Percentiles rank a stretch among this genome's conserved stretches.
Conservation (phyloP, 2,113 vertebrate genomes). For the Fukomys damarensis region DNA sequence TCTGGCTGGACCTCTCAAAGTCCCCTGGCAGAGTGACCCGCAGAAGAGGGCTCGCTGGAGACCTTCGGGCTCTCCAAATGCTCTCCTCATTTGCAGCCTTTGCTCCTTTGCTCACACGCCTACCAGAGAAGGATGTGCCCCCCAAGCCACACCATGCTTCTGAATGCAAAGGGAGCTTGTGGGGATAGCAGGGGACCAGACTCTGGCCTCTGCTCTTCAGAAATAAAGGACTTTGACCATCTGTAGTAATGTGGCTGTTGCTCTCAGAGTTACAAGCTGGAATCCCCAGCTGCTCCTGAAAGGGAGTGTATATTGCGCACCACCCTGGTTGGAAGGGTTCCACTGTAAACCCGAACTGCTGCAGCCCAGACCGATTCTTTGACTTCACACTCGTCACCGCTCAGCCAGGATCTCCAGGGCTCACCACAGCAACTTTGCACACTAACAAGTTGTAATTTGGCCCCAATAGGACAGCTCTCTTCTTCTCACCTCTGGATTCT, state of each 20-base stretch:
- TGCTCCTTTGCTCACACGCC: not conserved
- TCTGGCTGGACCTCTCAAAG: not conserved
- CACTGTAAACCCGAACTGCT: not conserved
- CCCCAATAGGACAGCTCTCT: not conserved
- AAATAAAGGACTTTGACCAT: slow-evolving; percentile 53
- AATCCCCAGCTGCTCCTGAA: not conserved
- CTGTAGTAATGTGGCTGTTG: not conserved
- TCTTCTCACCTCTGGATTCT: not conserved
- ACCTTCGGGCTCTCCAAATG: not conserved
- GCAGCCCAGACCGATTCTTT: not conserved
- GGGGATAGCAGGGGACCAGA: not conserved
- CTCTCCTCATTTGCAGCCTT: not conserved
- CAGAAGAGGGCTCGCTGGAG: not conserved
- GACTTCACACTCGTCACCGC: not conserved
- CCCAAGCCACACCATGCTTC: not conserved
- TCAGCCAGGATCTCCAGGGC: not conserved
- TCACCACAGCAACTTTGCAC: not conserved
- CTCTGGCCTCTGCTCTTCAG: not conserved
- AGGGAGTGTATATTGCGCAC: not conserved
- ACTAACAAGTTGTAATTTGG: not conserved
- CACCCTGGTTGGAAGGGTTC: not conserved
- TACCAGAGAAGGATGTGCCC: accelerated
- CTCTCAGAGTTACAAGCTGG: not conserved
- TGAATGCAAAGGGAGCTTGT: not conserved
- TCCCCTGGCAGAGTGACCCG: not conserved